Conservation (phyloP, 2,888 invertebrate genomes). For the Chromoteleia sp. region DNA sequence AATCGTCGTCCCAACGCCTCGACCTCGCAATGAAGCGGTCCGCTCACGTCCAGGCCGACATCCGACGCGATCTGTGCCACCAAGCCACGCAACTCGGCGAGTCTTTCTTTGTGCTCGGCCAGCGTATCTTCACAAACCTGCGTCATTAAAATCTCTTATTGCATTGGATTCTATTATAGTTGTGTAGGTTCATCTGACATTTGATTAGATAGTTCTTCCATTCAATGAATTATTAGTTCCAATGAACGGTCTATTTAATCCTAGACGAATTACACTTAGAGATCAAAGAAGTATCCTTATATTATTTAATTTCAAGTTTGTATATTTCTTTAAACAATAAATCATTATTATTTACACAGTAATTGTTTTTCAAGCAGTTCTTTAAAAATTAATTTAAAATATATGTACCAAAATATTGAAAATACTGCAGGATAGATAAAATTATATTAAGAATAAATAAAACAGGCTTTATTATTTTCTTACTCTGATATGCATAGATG, state of each 20-base stretch:
- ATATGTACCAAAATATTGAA: no score
- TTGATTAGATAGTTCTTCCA: conserved; percentile 13
- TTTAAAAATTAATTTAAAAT: no score
- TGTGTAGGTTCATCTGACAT: conserved; percentile 6
- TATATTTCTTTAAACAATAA: not conserved
- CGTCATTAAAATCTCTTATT: conserved; percentile 25
- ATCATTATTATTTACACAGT: not conserved
- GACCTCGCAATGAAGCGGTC: conserved; percentile 91
- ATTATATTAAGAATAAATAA: no score
- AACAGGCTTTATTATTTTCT: no score
- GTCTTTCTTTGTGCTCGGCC: conserved; percentile 89
- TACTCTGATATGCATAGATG: no score
- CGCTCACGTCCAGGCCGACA: conserved; percentile 90
- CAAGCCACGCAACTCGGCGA: conserved; percentile 89
- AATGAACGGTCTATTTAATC: conserved; percentile 12
- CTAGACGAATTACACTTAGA: conserved; percentile 7
- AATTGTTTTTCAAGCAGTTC: not conserved
- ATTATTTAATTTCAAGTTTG: no score
- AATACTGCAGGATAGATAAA: no score
- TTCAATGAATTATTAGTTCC: conserved; percentile 42
- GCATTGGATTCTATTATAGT: conserved; percentile 14
- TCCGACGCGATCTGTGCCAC: conserved; percentile 92
- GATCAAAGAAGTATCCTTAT: no score
- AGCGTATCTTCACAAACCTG: conserved; percentile 92
- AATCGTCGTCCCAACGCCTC: conserved; percentile 91